Conservation (phyloP, 2,888 invertebrate genomes). For the Idaea straminata region DNA sequence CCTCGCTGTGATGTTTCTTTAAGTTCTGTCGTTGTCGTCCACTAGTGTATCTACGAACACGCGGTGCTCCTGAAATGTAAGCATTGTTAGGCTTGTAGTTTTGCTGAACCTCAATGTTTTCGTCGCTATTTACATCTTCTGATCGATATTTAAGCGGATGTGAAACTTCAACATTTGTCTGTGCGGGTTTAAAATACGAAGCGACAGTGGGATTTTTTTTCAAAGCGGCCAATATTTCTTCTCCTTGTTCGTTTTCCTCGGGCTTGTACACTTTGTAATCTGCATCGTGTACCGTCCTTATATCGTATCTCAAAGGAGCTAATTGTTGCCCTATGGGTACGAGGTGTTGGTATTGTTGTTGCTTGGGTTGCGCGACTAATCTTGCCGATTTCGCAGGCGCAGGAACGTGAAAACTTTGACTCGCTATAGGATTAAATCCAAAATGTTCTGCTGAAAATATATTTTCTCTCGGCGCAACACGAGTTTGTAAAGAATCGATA, state of each 20-base stretch:
- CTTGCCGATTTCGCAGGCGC: slow-evolving; percentile 55
- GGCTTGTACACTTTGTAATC: slow-evolving; percentile 73
- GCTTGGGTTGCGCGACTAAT: slow-evolving; percentile 52
- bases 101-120: slow-evolving; percentile 58
- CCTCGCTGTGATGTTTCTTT: slow-evolving; percentile 53
- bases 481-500: slow-evolving; percentile 66
- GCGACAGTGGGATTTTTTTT: slow-evolving; percentile 70
- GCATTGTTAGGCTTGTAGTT: slow-evolving; percentile 69
- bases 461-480: slow-evolving; percentile 62
- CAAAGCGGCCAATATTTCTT: slow-evolving; percentile 66
- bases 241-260: slow-evolving; percentile 64
- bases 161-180: slow-evolving; percentile 67
- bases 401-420: slow-evolving; percentile 56
- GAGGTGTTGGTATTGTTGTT: slow-evolving; percentile 35
- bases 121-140: slow-evolving; percentile 51
- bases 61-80: slow-evolving; percentile 72
- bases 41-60: slow-evolving; percentile 74
- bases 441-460: slow-evolving; percentile 68
- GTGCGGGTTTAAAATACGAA: slow-evolving; percentile 67
- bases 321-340: slow-evolving; percentile 49
- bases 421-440: slow-evolving; percentile 74
- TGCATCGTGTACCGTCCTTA: slow-evolving; percentile 69
- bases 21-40: slow-evolving; percentile 63
- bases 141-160: slow-evolving; percentile 69
- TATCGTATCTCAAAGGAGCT: slow-evolving; percentile 67